Conservation (phyloP, 1,140 invertebrate species). For the Meloidogyne hapla region DNA sequence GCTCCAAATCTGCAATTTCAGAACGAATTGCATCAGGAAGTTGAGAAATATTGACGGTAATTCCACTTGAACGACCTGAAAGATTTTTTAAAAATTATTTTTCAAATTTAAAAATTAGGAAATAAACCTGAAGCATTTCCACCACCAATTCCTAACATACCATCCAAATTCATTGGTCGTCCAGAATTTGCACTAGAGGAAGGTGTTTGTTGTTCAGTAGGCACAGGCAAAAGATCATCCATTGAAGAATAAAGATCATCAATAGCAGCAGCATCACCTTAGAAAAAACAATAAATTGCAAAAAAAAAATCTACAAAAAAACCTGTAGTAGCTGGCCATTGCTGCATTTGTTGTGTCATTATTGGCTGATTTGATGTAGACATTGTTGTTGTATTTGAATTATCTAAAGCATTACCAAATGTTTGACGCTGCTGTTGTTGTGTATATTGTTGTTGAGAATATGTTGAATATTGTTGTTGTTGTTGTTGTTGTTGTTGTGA, state of each 20-base stretch:
- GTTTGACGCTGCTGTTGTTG: conserved; percentile 1
- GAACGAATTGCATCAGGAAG: conserved; percentile 35
- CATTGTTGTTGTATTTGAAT: conserved; percentile 1
- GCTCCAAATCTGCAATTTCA: conserved; percentile 39
- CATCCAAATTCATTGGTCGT: neutral
- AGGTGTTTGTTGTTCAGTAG: conserved; percentile 24
- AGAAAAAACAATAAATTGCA: neutral
- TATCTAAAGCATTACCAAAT: neutral
- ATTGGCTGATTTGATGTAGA: conserved; percentile 19
- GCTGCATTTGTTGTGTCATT: conserved; percentile 22
- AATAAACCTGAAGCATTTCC: neutral
- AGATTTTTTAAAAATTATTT: neutral
- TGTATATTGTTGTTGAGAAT: neutral
- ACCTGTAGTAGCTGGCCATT: neutral
- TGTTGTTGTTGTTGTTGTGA: conserved; percentile 25
- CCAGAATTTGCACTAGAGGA: neutral
- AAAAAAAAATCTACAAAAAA: neutral
- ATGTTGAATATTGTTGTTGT: conserved; percentile 19
- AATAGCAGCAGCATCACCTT: neutral
- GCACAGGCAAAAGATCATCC: conserved; percentile 39
- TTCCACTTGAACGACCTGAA: conserved; percentile 7
- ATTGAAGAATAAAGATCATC: conserved; percentile 35
- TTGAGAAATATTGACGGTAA: conserved; percentile 29
- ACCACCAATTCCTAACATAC: neutral
- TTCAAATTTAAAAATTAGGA: no score